phyloP scores from a whole-genome alignment of 2,113 vertebrate species.

The Jacana jacana region DNA sequence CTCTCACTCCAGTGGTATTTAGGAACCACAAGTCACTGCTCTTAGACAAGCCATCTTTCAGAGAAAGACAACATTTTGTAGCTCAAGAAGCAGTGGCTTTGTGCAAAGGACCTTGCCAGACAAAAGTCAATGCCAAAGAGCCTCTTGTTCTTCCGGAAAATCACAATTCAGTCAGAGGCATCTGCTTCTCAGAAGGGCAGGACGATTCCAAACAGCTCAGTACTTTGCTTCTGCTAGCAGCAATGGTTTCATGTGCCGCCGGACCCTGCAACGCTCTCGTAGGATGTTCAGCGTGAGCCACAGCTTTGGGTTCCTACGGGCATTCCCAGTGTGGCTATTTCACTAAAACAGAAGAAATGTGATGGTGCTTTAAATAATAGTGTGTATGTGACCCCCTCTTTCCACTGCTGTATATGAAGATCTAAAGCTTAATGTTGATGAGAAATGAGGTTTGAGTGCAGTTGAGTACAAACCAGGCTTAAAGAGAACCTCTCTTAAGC shows the following conservation, averaged over 20 bases:
- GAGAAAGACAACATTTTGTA: not conserved
- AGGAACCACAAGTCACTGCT: not conserved
- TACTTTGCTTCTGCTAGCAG: not conserved
- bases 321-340: not conserved
- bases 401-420: not conserved
- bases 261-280: not conserved
- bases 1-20: not conserved
- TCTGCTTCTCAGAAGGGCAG: not conserved
- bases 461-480: not conserved
- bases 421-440: not conserved
- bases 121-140: not conserved
- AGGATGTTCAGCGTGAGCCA: not conserved
- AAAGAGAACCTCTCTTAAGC: not conserved
- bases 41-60: not conserved
- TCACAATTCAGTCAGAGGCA: not conserved
- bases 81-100: not conserved
- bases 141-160: not conserved
- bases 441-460: not conserved
- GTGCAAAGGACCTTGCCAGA: not conserved
- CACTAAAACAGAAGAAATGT: not conserved
- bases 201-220: not conserved
- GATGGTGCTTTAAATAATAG: not conserved
- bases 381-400: not conserved
- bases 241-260: not conserved
- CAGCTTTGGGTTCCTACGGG: not conserved